A percentile compares a stretch with the other conserved stretches of the same genome.
phyloP scores from a whole-genome alignment of 2,113 vertebrate genomes.

The Microtus richardsoni region DNA sequence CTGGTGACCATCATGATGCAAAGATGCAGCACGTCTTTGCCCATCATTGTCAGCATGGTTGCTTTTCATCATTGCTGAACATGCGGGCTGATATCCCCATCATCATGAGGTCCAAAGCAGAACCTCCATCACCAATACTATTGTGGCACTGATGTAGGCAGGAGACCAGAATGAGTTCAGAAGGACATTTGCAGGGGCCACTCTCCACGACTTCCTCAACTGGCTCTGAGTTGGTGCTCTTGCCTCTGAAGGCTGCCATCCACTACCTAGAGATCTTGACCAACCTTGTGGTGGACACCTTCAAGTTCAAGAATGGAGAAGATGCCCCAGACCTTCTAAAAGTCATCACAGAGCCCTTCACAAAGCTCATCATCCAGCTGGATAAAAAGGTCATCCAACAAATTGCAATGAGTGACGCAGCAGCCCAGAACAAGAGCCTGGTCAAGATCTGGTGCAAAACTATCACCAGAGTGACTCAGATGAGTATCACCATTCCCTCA shows the following conservation, averaged over 20 bases:
- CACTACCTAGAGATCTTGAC: conserved; percentile 93
- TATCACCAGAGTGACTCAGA: conserved; percentile 81
- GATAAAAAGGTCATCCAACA: conserved; percentile 93
- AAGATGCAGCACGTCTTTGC: conserved; percentile 97
- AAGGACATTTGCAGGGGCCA: conserved; percentile 97
- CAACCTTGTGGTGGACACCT: conserved; percentile 88
- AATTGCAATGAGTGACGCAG: conserved; percentile 89
- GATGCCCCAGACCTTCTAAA: conserved; percentile 95
- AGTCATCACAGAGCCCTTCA: conserved; percentile 97
- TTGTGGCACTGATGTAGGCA: conserved; percentile 96
- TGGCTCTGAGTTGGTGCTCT: conserved; percentile 94
- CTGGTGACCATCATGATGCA: conserved; percentile 97
- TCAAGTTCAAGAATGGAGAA: conserved; percentile 92
- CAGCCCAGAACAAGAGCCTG: conserved; percentile 93
- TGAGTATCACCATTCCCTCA: conserved; percentile 89
- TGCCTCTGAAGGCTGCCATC: conserved; percentile 93
- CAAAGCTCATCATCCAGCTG: conserved; percentile 95
- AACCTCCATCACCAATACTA: conserved; percentile 97
- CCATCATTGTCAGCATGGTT: conserved; percentile 99
- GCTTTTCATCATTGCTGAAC: conserved; percentile 91
- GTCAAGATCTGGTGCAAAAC: conserved; percentile 94
- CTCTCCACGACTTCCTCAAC: conserved; percentile 98
- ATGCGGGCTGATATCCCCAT: conserved; percentile 94
- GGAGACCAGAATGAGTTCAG: conserved; percentile 96
- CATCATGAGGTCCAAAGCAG: conserved; percentile 99